Evolutionary conservation across 1,140 invertebrate genomes (phyloP), one percentile per base, ranked within the genome.

Genomic region (Calliphora vicina): DNA sequence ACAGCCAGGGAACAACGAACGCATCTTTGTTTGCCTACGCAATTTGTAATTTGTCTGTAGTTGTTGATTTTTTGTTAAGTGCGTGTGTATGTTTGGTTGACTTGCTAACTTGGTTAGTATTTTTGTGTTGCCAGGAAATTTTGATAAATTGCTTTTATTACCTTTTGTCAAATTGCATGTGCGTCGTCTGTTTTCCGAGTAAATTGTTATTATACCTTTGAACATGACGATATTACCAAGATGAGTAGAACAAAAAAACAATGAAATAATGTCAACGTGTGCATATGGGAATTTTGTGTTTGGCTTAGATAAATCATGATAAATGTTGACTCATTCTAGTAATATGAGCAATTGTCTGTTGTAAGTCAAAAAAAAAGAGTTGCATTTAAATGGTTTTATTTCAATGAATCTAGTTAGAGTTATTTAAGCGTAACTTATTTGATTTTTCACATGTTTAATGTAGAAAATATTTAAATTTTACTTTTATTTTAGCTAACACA

Each of bases 61-160:
- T 78, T 45, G 74, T 78, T 23, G 23, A 12, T n/a, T 12, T n/a
- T 10, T 12, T 25, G 2, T 35, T 42, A 1, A 43, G 74, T 43
- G 35, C 23, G 35, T 67, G 20, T 20, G n/a, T 25, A 25, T 57
- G 50, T n/a, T 67, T 67, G 61, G 61, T 67, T 67, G 61, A 17
- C 17, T 67, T 13, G 61, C 45, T 74, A n/a, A 35, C 72, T 23
- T 78, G 35, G 74, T 78, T 78, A n/a, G 74, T 15, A 20, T 43
- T 83, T 83, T 82, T 35, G 6, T 80, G 82, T 82, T 86, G 80
- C 82, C 80, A 84, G 85, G 83, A 88, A 87, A 88, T 88, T 88
- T 88, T 88, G 87, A 88, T 88, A 87, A 88, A 88, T 88, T 87
- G 86, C 87, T 83, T 83, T 82, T 50, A 82, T 86, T 88, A 88